These are phyloP conservation scores for Nicator chloris DNA, from an alignment of 2,113 vertebrate species.

Conservation along the genomic window DNA sequence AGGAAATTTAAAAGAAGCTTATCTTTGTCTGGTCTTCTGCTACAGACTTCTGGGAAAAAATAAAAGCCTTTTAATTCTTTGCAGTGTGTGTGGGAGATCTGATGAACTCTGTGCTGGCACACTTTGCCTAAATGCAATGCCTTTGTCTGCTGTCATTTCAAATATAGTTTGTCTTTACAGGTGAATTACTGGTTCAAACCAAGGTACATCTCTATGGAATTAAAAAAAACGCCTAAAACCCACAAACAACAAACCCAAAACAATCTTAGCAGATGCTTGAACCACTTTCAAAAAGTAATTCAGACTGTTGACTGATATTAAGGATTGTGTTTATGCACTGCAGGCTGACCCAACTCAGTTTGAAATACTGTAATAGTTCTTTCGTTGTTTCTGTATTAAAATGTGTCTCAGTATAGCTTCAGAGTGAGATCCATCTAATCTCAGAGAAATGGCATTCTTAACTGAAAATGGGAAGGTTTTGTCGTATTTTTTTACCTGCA, in stretches of 20 bases:
- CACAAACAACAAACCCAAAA: neutral
- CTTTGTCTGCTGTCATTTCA: neutral
- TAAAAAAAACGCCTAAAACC: neutral
- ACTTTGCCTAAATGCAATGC: neutral
- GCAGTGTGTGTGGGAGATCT: neutral
- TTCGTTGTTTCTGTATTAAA: neutral
- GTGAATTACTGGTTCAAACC: neutral
- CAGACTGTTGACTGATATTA: neutral
- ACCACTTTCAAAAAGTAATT: neutral
- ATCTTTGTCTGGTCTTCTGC: neutral
- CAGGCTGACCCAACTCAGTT: neutral
- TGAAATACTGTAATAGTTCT: neutral
- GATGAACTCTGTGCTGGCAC: neutral
- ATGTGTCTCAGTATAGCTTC: neutral
- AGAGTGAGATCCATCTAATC: neutral
- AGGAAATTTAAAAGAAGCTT: neutral
- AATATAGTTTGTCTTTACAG: neutral
- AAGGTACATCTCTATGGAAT: neutral
- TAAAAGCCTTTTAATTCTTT: neutral
- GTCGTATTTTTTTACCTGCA: neutral
- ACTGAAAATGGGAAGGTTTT: neutral
- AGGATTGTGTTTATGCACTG: neutral
- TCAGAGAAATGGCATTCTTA: neutral
- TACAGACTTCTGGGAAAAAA: neutral
- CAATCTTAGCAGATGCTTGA: neutral